Evolutionary conservation across 2,797 vertebrate genomes (phyloP).

Genomic region (Hoplostethus atlanticus): DNA sequence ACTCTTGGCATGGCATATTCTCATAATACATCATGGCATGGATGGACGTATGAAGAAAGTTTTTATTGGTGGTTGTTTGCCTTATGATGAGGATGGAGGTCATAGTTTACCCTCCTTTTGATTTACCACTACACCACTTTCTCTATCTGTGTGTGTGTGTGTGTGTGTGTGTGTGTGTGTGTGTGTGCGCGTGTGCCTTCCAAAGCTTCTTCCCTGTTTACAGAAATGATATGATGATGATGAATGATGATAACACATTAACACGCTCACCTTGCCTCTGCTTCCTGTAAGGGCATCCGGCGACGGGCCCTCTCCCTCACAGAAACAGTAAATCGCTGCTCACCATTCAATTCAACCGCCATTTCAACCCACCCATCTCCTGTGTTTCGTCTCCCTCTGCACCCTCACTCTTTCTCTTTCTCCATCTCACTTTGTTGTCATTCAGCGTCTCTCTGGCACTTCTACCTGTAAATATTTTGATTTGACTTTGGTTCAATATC

Average conservation of each 20-base stretch:
- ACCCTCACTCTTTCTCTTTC: background rate
- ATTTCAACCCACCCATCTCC: slow-evolving; percentile 29
- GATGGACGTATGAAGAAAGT: too few species aligned
- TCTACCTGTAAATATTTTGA: slow-evolving; percentile 31
- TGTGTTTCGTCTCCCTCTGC: slow-evolving; percentile 5
- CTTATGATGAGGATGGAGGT: too few species aligned
- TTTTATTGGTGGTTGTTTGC: too few species aligned
- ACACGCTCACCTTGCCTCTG: slow-evolving; percentile 16
- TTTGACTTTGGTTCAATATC: slow-evolving; percentile 5
- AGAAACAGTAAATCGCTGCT: background rate
- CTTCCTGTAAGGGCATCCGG: slow-evolving; percentile 3
- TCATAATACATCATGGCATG: too few species aligned
- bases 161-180: slow-evolving; percentile 4
- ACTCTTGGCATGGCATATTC: too few species aligned
- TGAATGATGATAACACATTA: slow-evolving; percentile 16
- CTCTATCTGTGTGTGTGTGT: slow-evolving; percentile 1
- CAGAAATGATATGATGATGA: slow-evolving; percentile 24
- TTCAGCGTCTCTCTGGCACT: background rate
- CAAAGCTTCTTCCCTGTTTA: background rate
- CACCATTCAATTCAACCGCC: slow-evolving; percentile 28
- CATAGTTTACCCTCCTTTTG: too few species aligned
- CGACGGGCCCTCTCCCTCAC: background rate
- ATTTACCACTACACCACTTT: background rate
- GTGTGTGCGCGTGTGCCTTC: background rate
- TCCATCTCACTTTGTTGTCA: slow-evolving; percentile 3